Evolutionary conservation across 2,113 vertebrate species (phyloP), one percentile per base, ranked within the genome.

Genomic region (Callospermophilus lateralis): DNA sequence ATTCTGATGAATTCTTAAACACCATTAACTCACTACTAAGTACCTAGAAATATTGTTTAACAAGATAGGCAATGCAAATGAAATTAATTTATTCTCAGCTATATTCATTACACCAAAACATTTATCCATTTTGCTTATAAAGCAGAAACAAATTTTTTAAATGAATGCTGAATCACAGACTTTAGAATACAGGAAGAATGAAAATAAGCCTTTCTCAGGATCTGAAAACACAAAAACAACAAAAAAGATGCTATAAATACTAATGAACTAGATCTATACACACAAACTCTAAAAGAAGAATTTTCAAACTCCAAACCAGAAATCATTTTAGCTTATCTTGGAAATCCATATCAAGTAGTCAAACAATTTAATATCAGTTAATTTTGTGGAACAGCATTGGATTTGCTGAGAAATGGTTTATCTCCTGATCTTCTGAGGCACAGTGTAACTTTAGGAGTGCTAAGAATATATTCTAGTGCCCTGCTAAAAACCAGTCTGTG

Each of bases 181-280:
- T 92, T 92, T 78, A 72, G 22, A 89, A 95, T 12, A 80, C 8
- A 30, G 17, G 48, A 77, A 77, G 15, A 93, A 95, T 48, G 92
- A 95, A 61, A 95, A 68, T 22, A 79, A 26, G 0, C 16, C 37
- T 74, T 94, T 92, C 53, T 95, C 19, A 58, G 30, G 68, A 74
- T 83, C 8, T 63, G 19, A 63, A 80, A 51, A 11, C 8, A 72
- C 37, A 37, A 81, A 61, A 42, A 80, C 34, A 39, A 84, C 11
- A 22, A 80, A 73, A 67, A 37, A 39, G 24, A 24, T 17, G 26
- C 3, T 32, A 92, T 61, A 78, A 77, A 90, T n/a, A n/a, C 51
- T 85, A 83, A 91, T 42, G 15, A 42, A 65, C 8, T 53, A 83
- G 19, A 77, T 32, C 22, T 24, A 58, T 34, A 86, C 0, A 86